Percentiles rank a stretch among this genome's conserved stretches.
Conservation (phyloP, 2,888 invertebrate species). For the Melipona beecheii region DNA sequence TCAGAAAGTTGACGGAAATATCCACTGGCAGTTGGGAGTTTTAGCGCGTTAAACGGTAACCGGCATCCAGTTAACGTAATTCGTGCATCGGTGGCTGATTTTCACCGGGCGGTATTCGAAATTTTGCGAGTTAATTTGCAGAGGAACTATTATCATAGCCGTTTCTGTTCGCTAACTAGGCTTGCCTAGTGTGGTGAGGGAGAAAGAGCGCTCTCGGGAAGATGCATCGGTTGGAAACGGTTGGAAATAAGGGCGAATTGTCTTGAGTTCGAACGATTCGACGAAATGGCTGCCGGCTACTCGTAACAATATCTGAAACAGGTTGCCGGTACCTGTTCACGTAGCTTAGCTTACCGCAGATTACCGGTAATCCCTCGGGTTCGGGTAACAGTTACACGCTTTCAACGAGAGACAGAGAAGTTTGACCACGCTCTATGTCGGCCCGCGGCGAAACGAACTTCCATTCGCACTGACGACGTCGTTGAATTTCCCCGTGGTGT, state of each 20-base stretch:
- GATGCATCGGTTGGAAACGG: conserved; percentile 34
- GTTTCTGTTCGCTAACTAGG: conserved; percentile 50
- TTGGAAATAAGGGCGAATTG: conserved; percentile 38
- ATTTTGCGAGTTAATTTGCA: conserved; percentile 64
- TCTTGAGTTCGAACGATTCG: conserved; percentile 69
- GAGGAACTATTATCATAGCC: conserved; percentile 49
- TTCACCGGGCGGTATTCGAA: conserved; percentile 52
- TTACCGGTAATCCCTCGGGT: conserved; percentile 79
- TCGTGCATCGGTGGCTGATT: conserved; percentile 1
- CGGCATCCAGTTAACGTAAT: conserved; percentile 9
- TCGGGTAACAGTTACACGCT: conserved; percentile 78
- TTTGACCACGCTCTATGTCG: conserved; percentile 56
- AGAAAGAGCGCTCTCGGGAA: background rate
- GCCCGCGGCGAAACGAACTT: conserved; percentile 50
- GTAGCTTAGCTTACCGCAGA: conserved; percentile 78
- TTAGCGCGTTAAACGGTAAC: conserved; percentile 42
- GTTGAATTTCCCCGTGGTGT: conserved; percentile 7
- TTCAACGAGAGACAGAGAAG: conserved; percentile 72
- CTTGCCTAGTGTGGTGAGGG: conserved; percentile 8
- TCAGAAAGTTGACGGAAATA: conserved; percentile 6
- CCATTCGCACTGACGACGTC: conserved; percentile 36
- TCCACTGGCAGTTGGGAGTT: conserved; percentile 3
- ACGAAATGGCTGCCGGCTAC: conserved; percentile 70
- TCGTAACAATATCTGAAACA: conserved; percentile 77
- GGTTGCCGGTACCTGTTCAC: conserved; percentile 72